Evolutionary conservation across 1,140 invertebrate genomes (phyloP).

Genomic region (Artemia franciscana): DNA sequence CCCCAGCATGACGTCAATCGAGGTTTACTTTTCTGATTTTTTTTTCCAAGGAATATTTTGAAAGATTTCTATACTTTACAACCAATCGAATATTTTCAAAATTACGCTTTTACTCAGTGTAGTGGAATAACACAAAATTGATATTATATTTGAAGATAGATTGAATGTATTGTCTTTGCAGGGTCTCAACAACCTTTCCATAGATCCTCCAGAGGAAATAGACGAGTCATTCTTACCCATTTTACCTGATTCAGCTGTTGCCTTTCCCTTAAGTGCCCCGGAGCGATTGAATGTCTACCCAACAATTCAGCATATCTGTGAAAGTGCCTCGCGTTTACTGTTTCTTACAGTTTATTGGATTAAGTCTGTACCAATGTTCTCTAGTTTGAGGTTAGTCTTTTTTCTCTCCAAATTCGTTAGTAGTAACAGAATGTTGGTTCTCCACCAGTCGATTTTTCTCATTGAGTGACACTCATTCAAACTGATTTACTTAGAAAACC

Average conservation of each 20-base stretch:
- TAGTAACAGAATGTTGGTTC: no score
- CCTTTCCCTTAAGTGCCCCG: constrained; percentile 58
- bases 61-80: background rate
- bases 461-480: no score
- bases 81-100: background rate
- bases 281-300: constrained; percentile 51
- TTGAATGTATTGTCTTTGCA: background rate
- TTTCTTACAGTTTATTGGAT: constrained; percentile 76
- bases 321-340: constrained; percentile 63
- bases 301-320: constrained; percentile 73
- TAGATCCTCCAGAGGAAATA: constrained; percentile 17
- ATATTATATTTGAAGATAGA: background rate
- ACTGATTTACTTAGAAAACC: no score
- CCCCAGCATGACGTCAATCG: no score
- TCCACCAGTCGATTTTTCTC: no score
- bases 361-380: constrained; percentile 53
- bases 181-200: background rate
- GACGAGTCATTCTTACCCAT: constrained; percentile 30
- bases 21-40: no score
- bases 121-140: no score
- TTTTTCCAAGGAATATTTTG: background rate
- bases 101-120: no score
- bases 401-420: no score
- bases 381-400: constrained; percentile 42
- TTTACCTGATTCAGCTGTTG: constrained; percentile 36